A percentile compares a stretch with the other conserved stretches of the same genome.
These are phyloP conservation scores for Engraulis encrasicolus DNA, from an alignment of 2,113 vertebrate genomes.

Conservation along the genomic window DNA sequence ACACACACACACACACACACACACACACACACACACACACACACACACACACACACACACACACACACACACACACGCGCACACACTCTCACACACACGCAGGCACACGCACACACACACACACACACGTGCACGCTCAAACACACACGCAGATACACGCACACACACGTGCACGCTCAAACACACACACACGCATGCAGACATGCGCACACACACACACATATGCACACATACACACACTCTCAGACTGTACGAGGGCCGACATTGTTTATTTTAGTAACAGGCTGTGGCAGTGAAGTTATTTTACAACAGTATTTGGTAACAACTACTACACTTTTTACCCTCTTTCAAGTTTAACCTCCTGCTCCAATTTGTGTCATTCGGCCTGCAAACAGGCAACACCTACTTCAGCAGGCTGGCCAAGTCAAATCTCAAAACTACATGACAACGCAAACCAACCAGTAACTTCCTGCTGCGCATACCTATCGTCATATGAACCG, in stretches of 20 bases:
- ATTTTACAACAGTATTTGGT: constrained; percentile 73
- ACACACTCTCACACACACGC: no score
- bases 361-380: constrained; percentile 51
- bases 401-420: constrained; percentile 49
- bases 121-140: no score
- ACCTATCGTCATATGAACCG: constrained; percentile 28
- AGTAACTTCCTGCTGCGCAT: constrained; percentile 53
- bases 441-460: constrained; percentile 52
- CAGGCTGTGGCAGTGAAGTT: constrained; percentile 71
- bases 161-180: no score
- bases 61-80: constrained; percentile 14
- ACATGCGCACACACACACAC: constrained; percentile 50
- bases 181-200: constrained; percentile 31
- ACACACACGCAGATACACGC: no score
- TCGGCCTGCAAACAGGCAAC: constrained; percentile 54
- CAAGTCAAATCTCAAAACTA: constrained; percentile 39
- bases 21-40: constrained; percentile 47
- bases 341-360: constrained; percentile 63
- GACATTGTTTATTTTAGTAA: constrained; percentile 76
- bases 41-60: constrained; percentile 37
- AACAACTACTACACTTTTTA: constrained; percentile 71
- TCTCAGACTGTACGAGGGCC: constrained; percentile 32
- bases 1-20: no score
- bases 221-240: constrained; percentile 13
- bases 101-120: no score